Evolutionary conservation across 1,140 invertebrate genomes (phyloP), one percentile per base, ranked within the genome.

Genomic region (roundworm (Caenorhabditis elegans)): DNA sequence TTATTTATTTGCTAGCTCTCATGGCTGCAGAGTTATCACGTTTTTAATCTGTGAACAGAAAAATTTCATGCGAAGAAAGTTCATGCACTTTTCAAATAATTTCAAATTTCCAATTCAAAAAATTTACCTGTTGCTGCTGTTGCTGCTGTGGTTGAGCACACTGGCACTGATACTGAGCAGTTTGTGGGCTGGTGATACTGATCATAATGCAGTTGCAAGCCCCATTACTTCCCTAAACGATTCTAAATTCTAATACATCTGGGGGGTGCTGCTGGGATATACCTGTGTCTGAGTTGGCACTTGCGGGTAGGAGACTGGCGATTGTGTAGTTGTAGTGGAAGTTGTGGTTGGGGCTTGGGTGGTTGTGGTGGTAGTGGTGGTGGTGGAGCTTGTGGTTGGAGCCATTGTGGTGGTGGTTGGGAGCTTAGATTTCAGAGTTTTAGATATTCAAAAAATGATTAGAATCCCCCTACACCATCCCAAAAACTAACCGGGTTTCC

Each of bases 131-230:
- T 39, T 70, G 60, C 31, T 60, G 55, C 43, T 70, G 60, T 39
- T 70, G 60, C 31, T 60, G 55, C 28, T 70, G 60, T 39, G 60
- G 60, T 24, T 70, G 60, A 36, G 60, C 53, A 43, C 80, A 81
- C 26, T 76, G 47, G 28, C 80, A 81, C 70, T 81, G 80, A 24
- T 81, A 81, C 31, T 81, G 80, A 51, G 80, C 80, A 34, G 80
- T 70, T 17, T 60, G 28, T 53, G 80, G 80, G 17, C 65, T 48
- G 60, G 80, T 70, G 75, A 81, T 81, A 76, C 80, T 60, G 80
- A 81, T 81, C 80, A 81, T 81, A 53, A 81, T 81, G 75, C 80
- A 81, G 22, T 76, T 60, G 80, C 80, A 81, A 31, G 31, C 34
- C 39, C 75, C 80, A 34, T 43, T 36, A 31, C 36, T 60, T 24